phyloP scores from a whole-genome alignment of 2,113 vertebrate species.

The Myocastor coypus region DNA sequence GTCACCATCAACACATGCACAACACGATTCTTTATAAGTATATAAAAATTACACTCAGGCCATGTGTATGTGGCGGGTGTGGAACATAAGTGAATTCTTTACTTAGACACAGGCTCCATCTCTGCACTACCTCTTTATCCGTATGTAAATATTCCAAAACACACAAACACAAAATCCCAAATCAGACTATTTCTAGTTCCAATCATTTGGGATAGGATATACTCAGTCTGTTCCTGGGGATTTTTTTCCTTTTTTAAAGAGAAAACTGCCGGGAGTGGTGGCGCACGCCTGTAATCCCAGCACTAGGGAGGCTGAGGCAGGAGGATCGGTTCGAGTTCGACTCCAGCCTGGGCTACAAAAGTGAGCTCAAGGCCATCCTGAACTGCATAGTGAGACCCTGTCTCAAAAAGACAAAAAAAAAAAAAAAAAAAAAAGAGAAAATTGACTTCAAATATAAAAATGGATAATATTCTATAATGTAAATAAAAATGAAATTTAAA shows the following conservation, averaged over 20 bases:
- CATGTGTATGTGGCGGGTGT: not conserved
- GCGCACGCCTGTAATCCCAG: no score
- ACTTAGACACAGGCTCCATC: not conserved
- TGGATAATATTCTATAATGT: not conserved
- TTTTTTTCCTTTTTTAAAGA: not conserved
- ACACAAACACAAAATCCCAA: not conserved
- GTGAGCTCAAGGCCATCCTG: no score
- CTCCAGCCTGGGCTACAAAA: no score
- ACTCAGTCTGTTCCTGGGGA: not conserved
- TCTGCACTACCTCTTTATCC: not conserved
- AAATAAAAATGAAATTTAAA: slow-evolving; percentile 59
- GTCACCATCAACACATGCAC: not conserved
- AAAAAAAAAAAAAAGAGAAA: no score
- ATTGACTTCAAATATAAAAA: not conserved
- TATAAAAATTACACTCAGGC: not conserved
- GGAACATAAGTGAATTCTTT: not conserved
- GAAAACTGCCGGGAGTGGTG: no score
- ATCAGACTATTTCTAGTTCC: not conserved
- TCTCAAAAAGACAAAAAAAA: no score
- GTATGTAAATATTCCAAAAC: not conserved
- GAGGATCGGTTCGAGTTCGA: no score
- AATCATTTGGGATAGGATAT: not conserved
- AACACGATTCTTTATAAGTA: not conserved
- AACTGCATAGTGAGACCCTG: no score
- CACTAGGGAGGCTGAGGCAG: no score